phyloP scores from a whole-genome alignment of 2,113 vertebrate species.

The Eolophus roseicapilla region DNA sequence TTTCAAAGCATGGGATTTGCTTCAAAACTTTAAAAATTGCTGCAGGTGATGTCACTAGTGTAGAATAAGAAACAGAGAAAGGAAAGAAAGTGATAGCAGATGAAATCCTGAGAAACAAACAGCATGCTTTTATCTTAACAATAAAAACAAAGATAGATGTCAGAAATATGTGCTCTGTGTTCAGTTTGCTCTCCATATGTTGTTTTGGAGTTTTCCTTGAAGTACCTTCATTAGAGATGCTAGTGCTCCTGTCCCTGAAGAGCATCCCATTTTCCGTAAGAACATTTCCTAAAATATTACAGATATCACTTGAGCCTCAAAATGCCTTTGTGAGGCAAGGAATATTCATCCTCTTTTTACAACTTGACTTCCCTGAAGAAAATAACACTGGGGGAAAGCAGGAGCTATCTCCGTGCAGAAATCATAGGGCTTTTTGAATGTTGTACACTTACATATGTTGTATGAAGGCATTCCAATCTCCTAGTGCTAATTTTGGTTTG shows the following conservation, averaged over 20 bases:
- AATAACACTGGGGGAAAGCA: neutral
- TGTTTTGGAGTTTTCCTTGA: constrained; percentile 1
- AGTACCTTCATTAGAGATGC: neutral
- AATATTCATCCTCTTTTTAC: neutral
- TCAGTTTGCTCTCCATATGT: constrained; percentile 34
- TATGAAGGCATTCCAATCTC: neutral
- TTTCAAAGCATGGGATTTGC: neutral
- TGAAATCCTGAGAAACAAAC: constrained; percentile 27
- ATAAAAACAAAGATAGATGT: constrained; percentile 44
- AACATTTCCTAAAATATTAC: neutral
- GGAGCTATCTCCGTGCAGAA: neutral
- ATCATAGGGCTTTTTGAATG: neutral
- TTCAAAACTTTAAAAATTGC: neutral
- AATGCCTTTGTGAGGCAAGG: neutral
- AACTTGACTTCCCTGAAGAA: neutral
- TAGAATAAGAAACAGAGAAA: neutral
- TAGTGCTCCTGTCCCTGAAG: neutral
- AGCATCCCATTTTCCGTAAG: neutral
- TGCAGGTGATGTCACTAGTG: neutral
- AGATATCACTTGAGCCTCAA: neutral
- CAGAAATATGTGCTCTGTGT: constrained; percentile 27
- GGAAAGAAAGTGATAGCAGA: neutral
- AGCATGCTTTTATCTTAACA: constrained; percentile 45
- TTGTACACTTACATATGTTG: neutral
- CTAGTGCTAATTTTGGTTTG: neutral